A percentile compares a stretch with the other conserved stretches of the same genome.
Evolutionary conservation across 2,888 invertebrate species (phyloP).

Genomic region (Terebella lapidaria): DNA sequence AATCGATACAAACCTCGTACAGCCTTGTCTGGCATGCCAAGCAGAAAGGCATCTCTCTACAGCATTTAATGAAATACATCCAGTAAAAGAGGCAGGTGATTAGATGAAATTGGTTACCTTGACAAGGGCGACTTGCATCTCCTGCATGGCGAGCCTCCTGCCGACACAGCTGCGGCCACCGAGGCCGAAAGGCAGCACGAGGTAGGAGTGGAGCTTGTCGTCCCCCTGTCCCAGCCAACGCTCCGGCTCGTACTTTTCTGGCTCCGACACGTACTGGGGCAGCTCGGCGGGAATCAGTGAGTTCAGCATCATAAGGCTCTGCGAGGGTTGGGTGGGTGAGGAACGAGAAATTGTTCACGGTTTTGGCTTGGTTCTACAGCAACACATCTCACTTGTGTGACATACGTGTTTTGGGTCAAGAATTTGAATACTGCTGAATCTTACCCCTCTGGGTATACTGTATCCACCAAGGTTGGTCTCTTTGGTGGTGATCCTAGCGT

Average conservation of each 20-base stretch:
- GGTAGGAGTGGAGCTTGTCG: neutral
- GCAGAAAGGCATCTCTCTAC: too few relatives aligned
- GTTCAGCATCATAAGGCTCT: neutral
- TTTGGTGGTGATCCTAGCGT: neutral
- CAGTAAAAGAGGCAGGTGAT: neutral
- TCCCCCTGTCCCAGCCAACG: neutral
- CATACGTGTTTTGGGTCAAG: too few relatives aligned
- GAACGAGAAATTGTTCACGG: too few relatives aligned
- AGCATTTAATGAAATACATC: neutral
- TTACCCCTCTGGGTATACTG: neutral
- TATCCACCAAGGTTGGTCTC: neutral
- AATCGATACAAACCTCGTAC: too few relatives aligned
- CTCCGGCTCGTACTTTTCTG: neutral
- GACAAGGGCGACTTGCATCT: neutral
- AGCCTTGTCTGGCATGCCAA: too few relatives aligned
- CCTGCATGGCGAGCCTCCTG: neutral
- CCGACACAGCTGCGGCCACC: neutral
- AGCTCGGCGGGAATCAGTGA: neutral
- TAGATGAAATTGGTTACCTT: neutral
- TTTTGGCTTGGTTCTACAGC: too few relatives aligned
- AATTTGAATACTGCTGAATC: too few relatives aligned
- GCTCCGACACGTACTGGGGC: neutral
- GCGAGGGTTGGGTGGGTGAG: too few relatives aligned
- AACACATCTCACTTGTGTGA: too few relatives aligned
- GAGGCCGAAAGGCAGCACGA: neutral